Evolutionary conservation across 2,888 invertebrate species (phyloP), one percentile per base, ranked within the genome.

Genomic region (Furcula furcula): DNA sequence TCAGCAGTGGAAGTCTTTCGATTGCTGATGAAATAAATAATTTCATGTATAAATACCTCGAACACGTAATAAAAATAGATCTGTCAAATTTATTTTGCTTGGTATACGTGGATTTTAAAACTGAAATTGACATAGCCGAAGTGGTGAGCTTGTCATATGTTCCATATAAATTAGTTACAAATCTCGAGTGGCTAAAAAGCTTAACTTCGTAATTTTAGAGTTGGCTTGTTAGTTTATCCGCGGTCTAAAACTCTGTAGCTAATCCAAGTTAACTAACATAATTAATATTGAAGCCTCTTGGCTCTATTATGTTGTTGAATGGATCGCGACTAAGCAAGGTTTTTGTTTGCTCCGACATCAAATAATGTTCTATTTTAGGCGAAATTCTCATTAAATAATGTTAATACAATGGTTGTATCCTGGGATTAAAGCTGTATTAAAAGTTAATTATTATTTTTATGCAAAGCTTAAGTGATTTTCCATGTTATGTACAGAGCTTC

Each of bases 231-330:
- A 39, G 40, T 51, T 45, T 39, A 45, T 45, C 37, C 12, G 25
- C 13, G 19, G 35, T 31, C 36, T 34, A 29, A 46, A 47, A 45
- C 26, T n/a, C 13, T 31, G 26, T 34, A 23, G 31, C 18, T 45
- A 35, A 47, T 31, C 40, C 29, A 37, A 39, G 38, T 50, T 48
- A 40, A 51, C 40, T 39, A 41, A 51, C 28, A 32, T 45, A 45
- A 48, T 51, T 51, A 51, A 51, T 51, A 51, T 51, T 51, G 40
- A 18, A 45, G 31, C 30, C 45, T 38, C 40, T 41, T 36, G 27
- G 43, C 38, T 39, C 39, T 35, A 44, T 47, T 41, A 41, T 18
- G 27, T 37, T 35, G 29, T 33, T 29, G 40, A 29, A 4, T 14
- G 22, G 28, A n/a, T 16, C 23, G 36, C 35, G 25, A 29, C 25